phyloP scores from a whole-genome alignment of 2,888 invertebrate genomes.

The Diloba caeruleocephala region DNA sequence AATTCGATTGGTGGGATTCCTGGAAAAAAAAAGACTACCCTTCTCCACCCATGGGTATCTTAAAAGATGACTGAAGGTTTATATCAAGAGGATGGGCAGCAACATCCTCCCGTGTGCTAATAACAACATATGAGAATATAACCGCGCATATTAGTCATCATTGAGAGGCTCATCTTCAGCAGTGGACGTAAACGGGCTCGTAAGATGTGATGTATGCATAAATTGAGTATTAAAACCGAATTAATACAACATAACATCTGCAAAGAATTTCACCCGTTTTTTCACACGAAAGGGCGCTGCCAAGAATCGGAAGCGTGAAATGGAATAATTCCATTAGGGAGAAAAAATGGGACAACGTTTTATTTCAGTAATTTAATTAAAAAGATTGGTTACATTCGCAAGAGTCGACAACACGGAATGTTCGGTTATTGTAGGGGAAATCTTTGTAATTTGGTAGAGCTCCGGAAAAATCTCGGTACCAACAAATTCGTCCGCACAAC shows the following conservation, averaged over 20 bases:
- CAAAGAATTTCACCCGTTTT: constrained; percentile 19
- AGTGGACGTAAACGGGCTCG: too few relatives aligned
- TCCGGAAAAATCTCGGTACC: constrained; percentile 63
- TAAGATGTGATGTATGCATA: too few relatives aligned
- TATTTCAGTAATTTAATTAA: constrained; percentile 72
- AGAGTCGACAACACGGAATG: constrained; percentile 61
- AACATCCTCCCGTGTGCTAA: too few relatives aligned
- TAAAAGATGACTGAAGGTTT: too few relatives aligned
- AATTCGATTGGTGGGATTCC: too few relatives aligned
- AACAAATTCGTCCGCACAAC: constrained; percentile 64
- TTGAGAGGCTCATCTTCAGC: too few relatives aligned
- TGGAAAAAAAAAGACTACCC: too few relatives aligned
- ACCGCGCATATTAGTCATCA: too few relatives aligned
- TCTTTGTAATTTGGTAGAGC: constrained; percentile 63
- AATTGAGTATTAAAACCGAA: constrained; percentile 7
- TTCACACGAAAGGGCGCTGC: constrained; percentile 16
- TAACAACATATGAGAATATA: too few relatives aligned
- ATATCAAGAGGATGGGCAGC: too few relatives aligned
- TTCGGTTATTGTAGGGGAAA: constrained; percentile 69
- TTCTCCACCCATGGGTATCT: too few relatives aligned
- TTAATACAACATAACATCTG: constrained; percentile 17
- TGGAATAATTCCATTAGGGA: constrained; percentile 51
- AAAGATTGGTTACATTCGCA: constrained; percentile 68
- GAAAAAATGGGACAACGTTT: constrained; percentile 46
- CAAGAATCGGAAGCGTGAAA: constrained; percentile 44